Evolutionary conservation across 2,888 invertebrate species (phyloP), one percentile per base, ranked within the genome.

Genomic region (Stenodera caucasica): DNA sequence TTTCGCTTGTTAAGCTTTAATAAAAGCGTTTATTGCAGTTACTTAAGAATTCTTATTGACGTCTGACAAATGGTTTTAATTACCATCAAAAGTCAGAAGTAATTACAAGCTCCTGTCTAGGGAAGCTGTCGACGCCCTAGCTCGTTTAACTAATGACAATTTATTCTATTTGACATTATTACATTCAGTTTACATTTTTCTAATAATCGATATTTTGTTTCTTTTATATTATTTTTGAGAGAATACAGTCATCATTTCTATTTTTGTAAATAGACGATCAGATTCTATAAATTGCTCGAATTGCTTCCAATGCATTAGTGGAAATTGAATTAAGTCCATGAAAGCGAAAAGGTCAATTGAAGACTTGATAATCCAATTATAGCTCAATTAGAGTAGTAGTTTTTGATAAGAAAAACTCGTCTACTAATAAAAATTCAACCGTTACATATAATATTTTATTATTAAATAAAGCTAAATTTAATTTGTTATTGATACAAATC

Each of bases 61-160:
- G 68, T 66, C 64, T 69, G 69, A 71, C 67, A 64, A 69, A 71
- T 67, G 67, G 57, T 67, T 68, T 67, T 67, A 70, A 71, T 71
- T 71, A 69, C 68, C 65, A 58, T 58, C 61, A 70, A 65, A 67
- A 71, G 69, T 69, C 65, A 62, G 64, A 66, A 68, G 70, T 71
- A 71, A 71, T 71, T 70, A 69, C 66, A 65, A 67, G 69, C 67
- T 67, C 64, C 68, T 66, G 67, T 63, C 66, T 61, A 53, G 40
- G 40, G 60, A 53, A 65, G 57, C 65, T 67, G 64, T 64, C 67
- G 61, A 59, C 61, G 57, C 57, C 58, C 45, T 65, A 70, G 61
- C 68, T 68, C 65, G 64, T 59, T 64, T 62, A 64, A 67, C 67
- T 68, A 70, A 70, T 67, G 66, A 67, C 62, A 60, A 67, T 69